Evolutionary conservation across 2,113 vertebrate genomes (phyloP).

Genomic region (Chascanopsetta lugubris): DNA sequence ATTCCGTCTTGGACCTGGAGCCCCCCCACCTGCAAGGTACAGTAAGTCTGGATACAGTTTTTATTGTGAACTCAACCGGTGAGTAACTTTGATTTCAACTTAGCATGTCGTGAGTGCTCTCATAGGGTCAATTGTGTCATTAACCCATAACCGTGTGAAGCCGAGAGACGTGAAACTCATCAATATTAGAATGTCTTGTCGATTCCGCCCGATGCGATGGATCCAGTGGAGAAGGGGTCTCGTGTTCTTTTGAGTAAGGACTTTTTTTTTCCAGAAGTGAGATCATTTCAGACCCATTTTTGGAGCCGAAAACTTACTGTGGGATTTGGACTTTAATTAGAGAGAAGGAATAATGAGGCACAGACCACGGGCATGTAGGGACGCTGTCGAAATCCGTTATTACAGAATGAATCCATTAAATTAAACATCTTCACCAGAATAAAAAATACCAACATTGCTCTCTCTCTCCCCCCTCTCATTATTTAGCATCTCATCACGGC

Average conservation of each 20-base stretch:
- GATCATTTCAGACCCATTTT: constrained; percentile 15
- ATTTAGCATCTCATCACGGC: constrained; percentile 27
- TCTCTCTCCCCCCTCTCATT: neutral
- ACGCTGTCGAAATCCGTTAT: neutral
- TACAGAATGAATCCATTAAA: neutral
- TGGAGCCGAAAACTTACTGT: neutral
- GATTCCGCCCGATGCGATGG: constrained; percentile 9
- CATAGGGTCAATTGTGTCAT: no score
- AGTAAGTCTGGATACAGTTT: constrained; percentile 9
- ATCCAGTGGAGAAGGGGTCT: neutral
- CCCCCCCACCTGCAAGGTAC: constrained; percentile 62
- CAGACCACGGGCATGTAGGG: neutral
- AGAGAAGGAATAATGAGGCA: constrained; percentile 6
- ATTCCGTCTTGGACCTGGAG: constrained; percentile 50
- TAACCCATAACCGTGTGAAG: neutral
- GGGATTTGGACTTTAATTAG: constrained; percentile 36
- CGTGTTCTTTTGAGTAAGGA: neutral
- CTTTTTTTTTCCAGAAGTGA: constrained; percentile 10
- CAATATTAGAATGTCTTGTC: constrained; percentile 27
- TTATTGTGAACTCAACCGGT: no score
- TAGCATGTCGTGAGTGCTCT: neutral
- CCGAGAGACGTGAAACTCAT: constrained; percentile 9
- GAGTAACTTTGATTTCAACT: neutral
- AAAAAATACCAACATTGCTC: constrained; percentile 13
- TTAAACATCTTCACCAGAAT: constrained; percentile 1